Base-by-base conservation (phyloP, 2,888 invertebrate genomes). In the Drosophila stalkeri region DNA sequence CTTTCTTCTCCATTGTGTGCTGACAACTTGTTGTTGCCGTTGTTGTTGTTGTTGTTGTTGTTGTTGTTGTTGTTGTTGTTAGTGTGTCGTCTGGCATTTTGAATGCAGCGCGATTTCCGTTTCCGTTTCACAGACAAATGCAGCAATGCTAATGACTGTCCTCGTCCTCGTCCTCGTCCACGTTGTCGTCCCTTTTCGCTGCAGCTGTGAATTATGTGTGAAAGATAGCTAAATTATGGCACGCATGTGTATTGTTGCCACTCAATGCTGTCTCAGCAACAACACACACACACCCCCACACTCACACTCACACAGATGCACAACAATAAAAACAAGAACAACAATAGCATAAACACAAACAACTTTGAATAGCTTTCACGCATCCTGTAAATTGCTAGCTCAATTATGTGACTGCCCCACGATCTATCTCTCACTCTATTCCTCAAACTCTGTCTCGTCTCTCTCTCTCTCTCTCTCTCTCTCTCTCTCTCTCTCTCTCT, bases 161-260 rank as follows among this genome's bases (percentile, higher is more conserved):
- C 51, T 35, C 35, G 4, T 31, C 31, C 23, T 18, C n/a, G 9
- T 43, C 9, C 43, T 18, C 18, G n/a, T 44, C 44, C 14, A 14
- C 44, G 31, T 14, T 33, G 11, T 27, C 23, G 2, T 27, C 23
- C 20, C n/a, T 16, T 12, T 8, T 7, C 39, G 18, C 37, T 41
- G 60, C 44, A 55, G 47, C 66, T 79, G 81, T 85, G 80, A 83
- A 85, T 86, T 83, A 86, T 85, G 85, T 83, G 85, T 72, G 82
- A 82, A 80, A 81, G 83, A 80, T 82, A 85, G 83, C 83, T 83
- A 83, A 86, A 86, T 86, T 86, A 86, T 83, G 77, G 82, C 82
- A 72, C 83, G 76, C 79, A 57, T 76, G 77, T 77, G 79, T 77
- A 82, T 81, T 82, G 77, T 79, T 81, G 80, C 82, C 77, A 79